Conservation (phyloP, 2,797 vertebrate species). For the Argyrosomus regius region DNA sequence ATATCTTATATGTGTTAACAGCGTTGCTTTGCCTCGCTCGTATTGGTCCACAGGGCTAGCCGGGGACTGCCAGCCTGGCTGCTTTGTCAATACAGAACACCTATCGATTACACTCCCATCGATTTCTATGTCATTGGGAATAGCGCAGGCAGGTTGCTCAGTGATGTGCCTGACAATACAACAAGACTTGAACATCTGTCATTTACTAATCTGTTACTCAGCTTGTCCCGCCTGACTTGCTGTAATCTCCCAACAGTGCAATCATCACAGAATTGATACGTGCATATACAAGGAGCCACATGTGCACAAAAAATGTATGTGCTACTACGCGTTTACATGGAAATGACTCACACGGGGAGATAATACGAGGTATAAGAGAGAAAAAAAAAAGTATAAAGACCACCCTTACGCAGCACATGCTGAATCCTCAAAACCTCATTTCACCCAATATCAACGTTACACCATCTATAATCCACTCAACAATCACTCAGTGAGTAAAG, state of each 20-base stretch:
- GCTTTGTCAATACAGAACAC: constrained; percentile 67
- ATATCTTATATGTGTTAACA: background rate
- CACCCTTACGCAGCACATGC: constrained; percentile 15
- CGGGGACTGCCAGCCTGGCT: constrained; percentile 46
- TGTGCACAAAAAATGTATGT: background rate
- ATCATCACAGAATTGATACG: constrained; percentile 5
- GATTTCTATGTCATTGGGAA: constrained; percentile 71
- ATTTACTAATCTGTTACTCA: constrained; percentile 52
- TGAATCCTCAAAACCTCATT: constrained; percentile 47
- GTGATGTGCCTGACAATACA: constrained; percentile 71
- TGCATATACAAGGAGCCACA: background rate
- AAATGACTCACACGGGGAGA: background rate
- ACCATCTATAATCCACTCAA: constrained; percentile 59
- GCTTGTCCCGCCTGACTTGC: constrained; percentile 1
- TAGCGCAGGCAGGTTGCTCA: constrained; percentile 52
- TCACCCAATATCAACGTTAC: constrained; percentile 50
- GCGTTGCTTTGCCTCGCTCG: background rate
- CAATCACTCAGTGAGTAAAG: constrained; percentile 22
- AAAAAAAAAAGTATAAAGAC: constrained; percentile 22
- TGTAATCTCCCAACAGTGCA: constrained; percentile 3
- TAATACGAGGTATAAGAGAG: background rate
- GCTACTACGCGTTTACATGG: background rate
- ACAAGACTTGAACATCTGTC: constrained; percentile 60
- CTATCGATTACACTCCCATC: constrained; percentile 72
- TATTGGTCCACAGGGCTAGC: constrained; percentile 44